Conservation (phyloP, 23 tunicate genomes). For the Clavelina lepadiformis region DNA sequence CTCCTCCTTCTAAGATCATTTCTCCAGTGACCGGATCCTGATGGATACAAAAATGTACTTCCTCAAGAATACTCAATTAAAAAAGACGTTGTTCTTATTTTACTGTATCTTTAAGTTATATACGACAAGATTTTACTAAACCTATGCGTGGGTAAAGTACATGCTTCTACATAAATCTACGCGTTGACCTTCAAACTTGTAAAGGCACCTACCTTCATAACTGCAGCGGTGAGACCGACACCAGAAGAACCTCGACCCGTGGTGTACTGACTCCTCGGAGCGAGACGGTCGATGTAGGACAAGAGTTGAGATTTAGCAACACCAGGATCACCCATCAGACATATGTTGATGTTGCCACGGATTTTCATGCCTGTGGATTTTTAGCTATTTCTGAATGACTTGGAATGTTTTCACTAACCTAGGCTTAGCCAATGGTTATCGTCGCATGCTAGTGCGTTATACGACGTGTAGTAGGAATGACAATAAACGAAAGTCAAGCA, state of each 20-base stretch:
- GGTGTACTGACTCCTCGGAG: conserved; percentile 97
- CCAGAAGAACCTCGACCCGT: conserved; percentile 99
- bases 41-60: not conserved
- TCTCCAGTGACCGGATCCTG: conserved; percentile 98
- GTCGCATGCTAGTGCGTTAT: no score
- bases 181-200: no score
- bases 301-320: conserved; percentile 99
- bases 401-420: not conserved
- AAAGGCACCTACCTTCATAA: conserved; percentile 68
- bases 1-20: conserved; percentile 98
- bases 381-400: not conserved
- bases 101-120: no score
- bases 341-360: conserved; percentile 94
- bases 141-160: no score
- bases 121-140: no score
- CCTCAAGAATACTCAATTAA: no score
- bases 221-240: conserved; percentile 98
- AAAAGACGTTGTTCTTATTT: no score
- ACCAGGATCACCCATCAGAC: conserved; percentile 99
- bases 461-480: no score
- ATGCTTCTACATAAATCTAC: no score
- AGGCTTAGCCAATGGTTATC: no score
- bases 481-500: no score
- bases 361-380: conserved; percentile 93
- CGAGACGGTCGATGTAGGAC: conserved; percentile 92